Conservation (phyloP, 1,140 invertebrate genomes). For the Drosophila arawakana region DNA sequence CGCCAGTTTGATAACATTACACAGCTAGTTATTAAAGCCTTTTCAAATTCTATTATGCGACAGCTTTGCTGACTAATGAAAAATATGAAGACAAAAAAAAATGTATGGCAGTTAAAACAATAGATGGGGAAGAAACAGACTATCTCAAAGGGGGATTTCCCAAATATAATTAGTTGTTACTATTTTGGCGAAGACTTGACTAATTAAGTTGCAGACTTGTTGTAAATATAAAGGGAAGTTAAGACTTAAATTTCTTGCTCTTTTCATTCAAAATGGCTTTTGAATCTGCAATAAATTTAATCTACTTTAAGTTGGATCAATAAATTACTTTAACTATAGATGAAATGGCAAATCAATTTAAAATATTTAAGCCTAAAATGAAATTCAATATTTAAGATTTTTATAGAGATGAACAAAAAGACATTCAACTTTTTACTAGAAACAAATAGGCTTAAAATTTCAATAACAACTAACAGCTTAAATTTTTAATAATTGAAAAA, state of each 20-base stretch:
- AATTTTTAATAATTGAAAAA: no score
- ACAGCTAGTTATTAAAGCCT: constrained; percentile 56
- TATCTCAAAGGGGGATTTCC: constrained; percentile 1
- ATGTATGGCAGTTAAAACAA: constrained; percentile 22
- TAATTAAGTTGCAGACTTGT: constrained; percentile 49
- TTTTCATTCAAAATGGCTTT: no score
- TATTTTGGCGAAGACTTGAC: constrained; percentile 29
- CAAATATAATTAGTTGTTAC: constrained; percentile 36
- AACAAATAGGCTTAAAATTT: neutral
- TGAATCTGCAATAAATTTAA: no score
- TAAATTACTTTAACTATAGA: no score
- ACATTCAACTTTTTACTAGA: neutral
- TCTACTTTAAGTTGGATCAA: no score
- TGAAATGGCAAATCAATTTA: no score
- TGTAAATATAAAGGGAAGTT: neutral
- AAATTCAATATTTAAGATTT: no score
- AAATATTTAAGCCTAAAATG: no score
- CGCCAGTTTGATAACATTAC: constrained; percentile 51
- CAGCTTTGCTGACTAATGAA: constrained; percentile 61
- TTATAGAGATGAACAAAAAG: neutral
- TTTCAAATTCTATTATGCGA: constrained; percentile 68
- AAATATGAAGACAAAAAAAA: constrained; percentile 37
- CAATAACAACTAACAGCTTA: no score
- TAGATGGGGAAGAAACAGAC: neutral
- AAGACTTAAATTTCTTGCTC: neutral